Evolutionary conservation across 2,888 invertebrate species (phyloP), one percentile per base, ranked within the genome.

Genomic region (Atherix ibis): DNA sequence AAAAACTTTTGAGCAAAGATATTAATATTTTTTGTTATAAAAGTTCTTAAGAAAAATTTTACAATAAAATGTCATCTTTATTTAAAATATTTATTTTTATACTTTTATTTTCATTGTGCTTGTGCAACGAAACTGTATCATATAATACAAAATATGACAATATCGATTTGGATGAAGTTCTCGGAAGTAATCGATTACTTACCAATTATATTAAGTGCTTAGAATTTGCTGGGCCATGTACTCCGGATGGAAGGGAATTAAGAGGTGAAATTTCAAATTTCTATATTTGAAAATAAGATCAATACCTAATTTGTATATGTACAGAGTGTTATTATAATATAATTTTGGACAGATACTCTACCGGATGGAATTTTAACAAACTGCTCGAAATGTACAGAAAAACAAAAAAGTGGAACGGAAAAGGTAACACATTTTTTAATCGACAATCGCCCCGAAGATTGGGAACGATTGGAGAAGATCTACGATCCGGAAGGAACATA

Each of bases 131-230:
- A n/a, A n/a, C 34, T 5, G 22, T 41, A 38, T 43, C 55, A 15
- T 79, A 79, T 49, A 72, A 74, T 2, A 66, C 67, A 37, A 76
- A 73, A 46, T 81, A 72, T 47, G 79, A 79, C 51, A 73, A 74
- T 49, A 58, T 81, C 32, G 64, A 81, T 52, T 36, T 81, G 36
- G 69, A 79, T 31, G 70, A 73, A 47, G 71, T 81, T 42, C 53
- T 81, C 15, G 52, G 46, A 4, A 81, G 72, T 54, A 69, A 73
- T 19, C 65, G 78, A 4, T 37, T 81, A n/a, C 54, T 80, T 3
- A 58, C 62, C 19, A 71, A 69, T 27, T 78, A 81, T 48, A 57
- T 73, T 28, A 68, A 73, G 40, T 82, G 82, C 46, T 47, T 81
- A 25, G 52, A 79, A 46, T 70, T 67, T 0, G 61, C 57, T 37